Percentiles rank a stretch among this genome's conserved stretches.
These are phyloP conservation scores for Troides aeacus DNA, from an alignment of 2,888 invertebrate genomes.

Conservation along the genomic window DNA sequence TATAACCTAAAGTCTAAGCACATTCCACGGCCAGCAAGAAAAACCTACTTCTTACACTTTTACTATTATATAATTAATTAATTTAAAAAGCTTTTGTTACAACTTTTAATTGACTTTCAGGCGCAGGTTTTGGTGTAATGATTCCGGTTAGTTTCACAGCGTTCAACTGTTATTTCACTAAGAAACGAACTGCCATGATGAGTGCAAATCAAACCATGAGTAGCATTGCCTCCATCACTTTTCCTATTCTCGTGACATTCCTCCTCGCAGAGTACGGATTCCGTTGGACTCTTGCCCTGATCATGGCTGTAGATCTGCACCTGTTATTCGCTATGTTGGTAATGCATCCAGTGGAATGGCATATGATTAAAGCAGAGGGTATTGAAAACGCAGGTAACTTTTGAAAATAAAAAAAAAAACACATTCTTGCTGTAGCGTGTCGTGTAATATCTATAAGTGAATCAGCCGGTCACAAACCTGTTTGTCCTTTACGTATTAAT, in stretches of 20 bases:
- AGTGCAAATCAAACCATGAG: conserved; percentile 86
- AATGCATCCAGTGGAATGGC: conserved; percentile 88
- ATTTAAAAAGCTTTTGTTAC: conserved; percentile 1
- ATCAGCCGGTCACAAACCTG: no score
- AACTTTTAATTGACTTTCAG: conserved; percentile 54
- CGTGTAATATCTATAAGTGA: no score
- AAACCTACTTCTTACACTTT: neutral
- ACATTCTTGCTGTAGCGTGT: neutral
- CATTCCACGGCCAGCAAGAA: no score
- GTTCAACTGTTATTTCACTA: conserved; percentile 87
- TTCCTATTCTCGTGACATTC: conserved; percentile 82
- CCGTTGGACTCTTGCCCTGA: conserved; percentile 83
- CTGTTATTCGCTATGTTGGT: conserved; percentile 84
- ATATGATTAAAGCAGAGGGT: conserved; percentile 66
- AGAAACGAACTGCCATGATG: conserved; percentile 86
- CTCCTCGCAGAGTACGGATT: conserved; percentile 84
- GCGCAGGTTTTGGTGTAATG: conserved; percentile 86
- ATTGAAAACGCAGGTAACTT: conserved; percentile 43
- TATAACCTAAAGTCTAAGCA: no score
- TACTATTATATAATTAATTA: neutral
- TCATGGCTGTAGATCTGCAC: conserved; percentile 84
- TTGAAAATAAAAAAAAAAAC: conserved; percentile 1
- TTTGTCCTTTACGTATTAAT: no score
- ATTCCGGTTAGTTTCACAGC: conserved; percentile 86
- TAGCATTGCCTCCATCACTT: conserved; percentile 84